phyloP scores from a whole-genome alignment of 2,113 vertebrate genomes.

The Aptenodytes patagonicus region DNA sequence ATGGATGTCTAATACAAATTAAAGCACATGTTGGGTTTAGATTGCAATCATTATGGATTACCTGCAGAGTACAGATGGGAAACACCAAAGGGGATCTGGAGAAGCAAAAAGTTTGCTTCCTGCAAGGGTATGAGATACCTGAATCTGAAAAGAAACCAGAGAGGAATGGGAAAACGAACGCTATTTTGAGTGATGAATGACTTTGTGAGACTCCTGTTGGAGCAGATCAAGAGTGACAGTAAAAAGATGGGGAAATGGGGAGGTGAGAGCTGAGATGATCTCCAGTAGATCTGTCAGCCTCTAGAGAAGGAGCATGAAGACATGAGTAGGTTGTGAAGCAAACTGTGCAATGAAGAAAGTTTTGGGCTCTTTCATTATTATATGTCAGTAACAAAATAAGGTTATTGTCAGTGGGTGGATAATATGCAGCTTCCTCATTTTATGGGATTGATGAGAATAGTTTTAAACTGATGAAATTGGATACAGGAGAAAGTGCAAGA shows the following conservation, averaged over 20 bases:
- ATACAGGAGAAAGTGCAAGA: background rate
- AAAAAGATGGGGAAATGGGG: background rate
- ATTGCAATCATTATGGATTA: background rate
- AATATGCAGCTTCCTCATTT: background rate
- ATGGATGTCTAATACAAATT: background rate
- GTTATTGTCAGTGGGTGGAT: background rate
- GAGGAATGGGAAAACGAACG: background rate
- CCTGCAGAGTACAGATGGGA: background rate
- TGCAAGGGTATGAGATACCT: background rate
- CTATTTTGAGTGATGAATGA: background rate
- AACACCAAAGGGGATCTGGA: background rate
- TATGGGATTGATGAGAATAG: background rate
- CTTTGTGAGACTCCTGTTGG: background rate
- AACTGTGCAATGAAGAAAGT: background rate
- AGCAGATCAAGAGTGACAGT: background rate
- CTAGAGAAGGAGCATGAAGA: background rate
- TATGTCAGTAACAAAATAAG: background rate
- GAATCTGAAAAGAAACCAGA: background rate
- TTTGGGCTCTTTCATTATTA: background rate
- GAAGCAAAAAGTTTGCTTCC: background rate
- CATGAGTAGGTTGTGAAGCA: background rate
- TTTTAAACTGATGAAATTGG: background rate
- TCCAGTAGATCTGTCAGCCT: background rate
- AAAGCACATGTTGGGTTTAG: background rate
- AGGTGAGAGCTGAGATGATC: background rate